Base-by-base conservation (phyloP, 1,140 invertebrate species). In the Lepidurus couesii region DNA sequence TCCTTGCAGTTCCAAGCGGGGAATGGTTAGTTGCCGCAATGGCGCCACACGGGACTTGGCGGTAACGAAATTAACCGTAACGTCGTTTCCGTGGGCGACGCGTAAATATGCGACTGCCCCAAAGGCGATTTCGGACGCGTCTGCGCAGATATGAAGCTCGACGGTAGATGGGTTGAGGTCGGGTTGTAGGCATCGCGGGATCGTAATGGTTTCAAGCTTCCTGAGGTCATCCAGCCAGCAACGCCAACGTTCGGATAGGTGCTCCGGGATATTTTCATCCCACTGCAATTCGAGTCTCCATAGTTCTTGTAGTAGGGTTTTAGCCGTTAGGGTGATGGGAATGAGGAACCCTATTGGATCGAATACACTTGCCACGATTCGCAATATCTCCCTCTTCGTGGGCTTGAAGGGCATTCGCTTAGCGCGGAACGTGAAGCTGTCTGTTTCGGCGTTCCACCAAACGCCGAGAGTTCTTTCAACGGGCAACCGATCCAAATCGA, bases 311-410 rank as follows among this genome's bases (percentile, higher is more conserved):
- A 88, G 75, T 7, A 87, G 77, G 8, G 85, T 82, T 82, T 87
- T 87, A 44, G 82, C 81, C 21, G 77, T 80, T 16, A 86, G 81
- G 13, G 82, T 83, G 11, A 85, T 65, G 34, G 86, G 85, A 43
- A 81, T 80, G 10, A 86, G 21, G 13, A 86, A 79, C 34, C 86
- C 86, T 10, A 86, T 79, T 13, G 86, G 86, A 80, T 87, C 87
- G 80, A 84, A 87, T 7, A 85, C 44, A 77, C 80, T 81, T 4
- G 84, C 81, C 13, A 84, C 80, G 10, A 84, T 81, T 0, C 83
- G 82, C n/a, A 84, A 53, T 10, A 85, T 78, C 24, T 26, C 74
- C 47, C 80, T 13, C 65, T 82, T 82, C 24, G 80, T 81, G 10
- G 77, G 13, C 24, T 34, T 44, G 7, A 26, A 11, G 16, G 13